Base-by-base conservation (phyloP, 2,797 vertebrate genomes). In the Oceanodroma leucorhoa region DNA sequence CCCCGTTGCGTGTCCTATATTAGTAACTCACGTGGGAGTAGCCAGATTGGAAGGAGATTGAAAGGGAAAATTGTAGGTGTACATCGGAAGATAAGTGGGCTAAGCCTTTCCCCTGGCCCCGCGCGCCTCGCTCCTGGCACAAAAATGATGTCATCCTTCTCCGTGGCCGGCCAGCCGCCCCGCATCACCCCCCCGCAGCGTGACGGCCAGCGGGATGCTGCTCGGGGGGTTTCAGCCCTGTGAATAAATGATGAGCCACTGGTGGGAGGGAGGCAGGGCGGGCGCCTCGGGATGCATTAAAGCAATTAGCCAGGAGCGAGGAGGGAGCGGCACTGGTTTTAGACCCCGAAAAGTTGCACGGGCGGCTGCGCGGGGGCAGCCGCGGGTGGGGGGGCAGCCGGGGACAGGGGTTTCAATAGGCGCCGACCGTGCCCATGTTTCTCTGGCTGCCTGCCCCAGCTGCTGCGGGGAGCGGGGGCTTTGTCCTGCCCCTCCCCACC, bases 1-100 rank as follows among this genome's bases (percentile, higher is more conserved):
- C 96, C 97, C 94, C 93, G 96, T 97, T 96, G 95, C 40, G 97
- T 96, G 96, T 98, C 97, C 97, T 97, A 98, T 94, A 97, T 97
- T 97, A 97, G 97, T 95, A 97, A 97, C 96, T 97, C 97, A 95
- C 94, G 95, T 97, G 96, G 97, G 97, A 98, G 96, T 97, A 97
- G 95, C 95, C 95, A 96, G 97, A 97, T 96, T 97, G 97, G 96
- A 97, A 95, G 83, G 96, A 96, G 96, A 96, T 95, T 96, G 93
- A 94, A 97, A 95, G 94, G 86, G 83, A 62, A 87, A 94, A 96
- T 88, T 88, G 91, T 94, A 96, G 95, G 90, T 96, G 89, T 90
- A 62, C 7, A 2, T 90, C 2, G 48, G 86, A 92, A 89, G 76
- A 96, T 88, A 92, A 96, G 93, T 89, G 58, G 84, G 90, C 90